Base-by-base conservation (phyloP, 1,140 invertebrate genomes). In the Dreissena rostriformis region DNA sequence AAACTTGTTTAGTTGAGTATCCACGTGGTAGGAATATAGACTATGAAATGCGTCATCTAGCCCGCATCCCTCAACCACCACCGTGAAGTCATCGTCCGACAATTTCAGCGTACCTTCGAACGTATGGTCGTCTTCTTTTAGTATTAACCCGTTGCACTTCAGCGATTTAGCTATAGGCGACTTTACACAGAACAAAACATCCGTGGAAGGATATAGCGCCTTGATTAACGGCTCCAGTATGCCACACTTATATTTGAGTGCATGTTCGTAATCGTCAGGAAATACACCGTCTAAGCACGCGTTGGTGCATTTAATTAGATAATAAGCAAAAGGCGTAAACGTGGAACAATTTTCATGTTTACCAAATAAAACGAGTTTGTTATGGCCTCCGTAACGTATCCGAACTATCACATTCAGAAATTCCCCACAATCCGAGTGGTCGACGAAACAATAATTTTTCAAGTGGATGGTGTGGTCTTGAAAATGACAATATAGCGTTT, bases 211-310 rank as follows among this genome's bases (percentile, higher is more conserved):
- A n/a, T 55, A 71, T 17, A 82, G 39, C 26, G 49, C 26, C 53
- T 73, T 82, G 29, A 39, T 19, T 49, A 82, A 66, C 52, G 79
- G 79, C 29, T 82, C 67, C 15, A 82, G 55, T 51, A 82, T 53
- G 61, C 79, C 65, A 67, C 79, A 82, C 66, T 74, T 82, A 61
- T 74, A 72, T 26, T 66, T 82, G 11, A 82, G 57, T 22, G 79
- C 79, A 53, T 82, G 29, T 39, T 63, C 68, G 10, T 66, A 29
- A 4, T 26, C 19, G 14, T 51, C 57, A 10, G 79, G 79, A 53
- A 82, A 82, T 61, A 71, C 17, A 1, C 68, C 68, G 29, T 74
- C 57, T n/a, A n/a, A 66, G 22, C 71, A 74, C n/a, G 70, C 70
- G n/a, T 72, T 66, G 17, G 11, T 73, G 29, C 79, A 65, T 26